Base-by-base conservation (phyloP, 2,797 vertebrate species). In the Erpetoichthys calabaricus region DNA sequence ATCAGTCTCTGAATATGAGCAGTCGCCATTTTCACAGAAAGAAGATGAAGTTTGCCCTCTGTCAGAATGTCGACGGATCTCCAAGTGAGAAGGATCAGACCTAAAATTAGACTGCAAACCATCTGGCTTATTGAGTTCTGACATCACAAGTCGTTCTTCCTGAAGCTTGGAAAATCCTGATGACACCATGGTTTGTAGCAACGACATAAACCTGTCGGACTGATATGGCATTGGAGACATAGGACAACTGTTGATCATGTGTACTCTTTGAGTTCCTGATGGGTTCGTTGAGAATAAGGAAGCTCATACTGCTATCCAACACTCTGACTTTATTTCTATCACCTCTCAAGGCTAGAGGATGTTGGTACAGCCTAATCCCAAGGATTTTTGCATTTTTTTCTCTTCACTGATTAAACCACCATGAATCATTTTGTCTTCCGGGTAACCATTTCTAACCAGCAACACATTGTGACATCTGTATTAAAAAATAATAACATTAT, bases 151-250 rank as follows among this genome's bases (percentile, higher is more conserved):
- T 46, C 88, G 81, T 65, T 96, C 94, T 58, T 98, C 93, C 72
- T 90, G 92, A 47, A 84, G 86, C 56, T 88, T 90, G 69, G 87
- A 89, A 67, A 92, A 94, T 63, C 86, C 88, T 7, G 87, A 81
- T 3, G 94, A 92, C 60, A 97, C 94, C 91, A 97, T 94, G 64
- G 84, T 93, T 65, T 90, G 79, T 67, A 96, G 76, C 7, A 92
- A 66, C 6, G 83, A 86, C 68, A 86, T 61, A 63, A 91, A 77
- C 57, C 81, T 83, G 45, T 87, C 84, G 0, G 87, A 85, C 7
- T 88, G 84, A 74, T 87, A 59, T 3, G 87, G 80, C 67, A 80
- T 91, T 55, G 91, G 69, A 64, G 77, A 74, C 57, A 87, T 65
- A 65, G 85, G 90, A 87, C 90, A 91, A 58, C 81, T 78, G n/a